Evolutionary conservation across 1,140 invertebrate genomes (phyloP), one percentile per base, ranked within the genome.

Genomic region (Patella vulgata): DNA sequence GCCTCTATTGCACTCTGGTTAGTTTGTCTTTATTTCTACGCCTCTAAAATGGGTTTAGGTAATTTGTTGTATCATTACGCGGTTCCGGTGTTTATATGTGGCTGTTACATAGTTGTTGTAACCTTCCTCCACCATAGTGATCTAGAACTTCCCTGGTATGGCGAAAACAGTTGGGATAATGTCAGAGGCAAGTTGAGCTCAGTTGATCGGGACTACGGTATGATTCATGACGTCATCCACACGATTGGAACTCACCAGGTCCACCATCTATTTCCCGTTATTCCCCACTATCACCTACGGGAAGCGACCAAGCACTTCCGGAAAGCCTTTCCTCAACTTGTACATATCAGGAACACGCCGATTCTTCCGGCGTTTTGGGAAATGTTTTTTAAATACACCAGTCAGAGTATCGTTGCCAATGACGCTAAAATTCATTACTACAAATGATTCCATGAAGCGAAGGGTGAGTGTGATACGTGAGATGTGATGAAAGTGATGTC

Each of bases 111-210:
- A 9, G 70, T 80, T 40, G 78, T 84, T 47, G 78, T 85, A 30
- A 85, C 83, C 4, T 85, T 84, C 55, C 70, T 85, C 17, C 83
- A 85, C 60, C 84, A 85, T 62, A 75, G 73, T 31, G 76, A 76
- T 46, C 73, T 71, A 31, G 68, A 79, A 50, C 76, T 82, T 51
- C 70, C 84, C 25, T 81, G 83, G 70, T 85, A 79, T 52, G 28
- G n/a, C 31, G 80, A 84, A 23, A 68, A 71, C 19, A 71, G 62
- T 3, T 85, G 83, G 83, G 70, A 65, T 39, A 85, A 74, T 66
- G 80, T 85, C 8, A 67, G 63, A 53, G 83, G 83, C 9, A 82
- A 84, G 50, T 61, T 80, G 12, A 81, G 82, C 36, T 84, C 84
- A 11, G 70, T 85, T 27, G 83, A 85, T 59, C 66, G 81, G n/a